Conservation (phyloP, 1,140 invertebrate genomes). For the Papilio machaon region DNA sequence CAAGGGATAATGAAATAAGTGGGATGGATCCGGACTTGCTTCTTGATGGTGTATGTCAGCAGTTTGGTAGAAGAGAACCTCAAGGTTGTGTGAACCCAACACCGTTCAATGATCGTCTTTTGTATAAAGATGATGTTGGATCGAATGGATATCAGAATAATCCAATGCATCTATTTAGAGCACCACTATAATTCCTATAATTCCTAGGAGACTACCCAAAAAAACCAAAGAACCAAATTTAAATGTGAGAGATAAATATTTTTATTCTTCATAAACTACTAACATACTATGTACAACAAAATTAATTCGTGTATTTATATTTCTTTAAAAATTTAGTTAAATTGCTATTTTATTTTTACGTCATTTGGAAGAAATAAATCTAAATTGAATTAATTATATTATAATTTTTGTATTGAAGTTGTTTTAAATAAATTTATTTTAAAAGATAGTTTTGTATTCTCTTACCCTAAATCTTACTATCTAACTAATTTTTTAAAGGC, state of each 20-base stretch:
- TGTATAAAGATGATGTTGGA: background rate
- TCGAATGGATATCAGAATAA: background rate
- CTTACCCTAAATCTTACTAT: too few relatives aligned
- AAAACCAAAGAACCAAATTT: conserved; percentile 29
- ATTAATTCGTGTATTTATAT: conserved; percentile 1
- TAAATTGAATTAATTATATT: too few relatives aligned
- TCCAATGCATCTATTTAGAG: conserved; percentile 12
- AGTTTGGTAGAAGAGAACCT: conserved; percentile 29
- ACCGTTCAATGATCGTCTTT: conserved; percentile 19
- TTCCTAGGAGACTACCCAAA: conserved; percentile 6
- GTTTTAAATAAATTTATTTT: too few relatives aligned
- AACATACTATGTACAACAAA: background rate
- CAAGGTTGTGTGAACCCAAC: conserved; percentile 28
- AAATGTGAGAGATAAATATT: conserved; percentile 31
- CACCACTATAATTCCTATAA: conserved; percentile 16
- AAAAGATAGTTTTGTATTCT: too few relatives aligned
- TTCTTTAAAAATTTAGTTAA: background rate
- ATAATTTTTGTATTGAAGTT: too few relatives aligned
- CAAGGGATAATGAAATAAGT: conserved; percentile 34
- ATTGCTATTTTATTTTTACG: too few relatives aligned
- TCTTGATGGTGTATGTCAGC: conserved; percentile 18
- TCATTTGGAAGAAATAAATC: too few relatives aligned
- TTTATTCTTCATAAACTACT: conserved; percentile 15
- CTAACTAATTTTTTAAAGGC: too few relatives aligned
- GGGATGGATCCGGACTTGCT: conserved; percentile 30